Evolutionary conservation across 2,113 vertebrate species (phyloP), one percentile per base, ranked within the genome.

Genomic region (Labeo catla): DNA sequence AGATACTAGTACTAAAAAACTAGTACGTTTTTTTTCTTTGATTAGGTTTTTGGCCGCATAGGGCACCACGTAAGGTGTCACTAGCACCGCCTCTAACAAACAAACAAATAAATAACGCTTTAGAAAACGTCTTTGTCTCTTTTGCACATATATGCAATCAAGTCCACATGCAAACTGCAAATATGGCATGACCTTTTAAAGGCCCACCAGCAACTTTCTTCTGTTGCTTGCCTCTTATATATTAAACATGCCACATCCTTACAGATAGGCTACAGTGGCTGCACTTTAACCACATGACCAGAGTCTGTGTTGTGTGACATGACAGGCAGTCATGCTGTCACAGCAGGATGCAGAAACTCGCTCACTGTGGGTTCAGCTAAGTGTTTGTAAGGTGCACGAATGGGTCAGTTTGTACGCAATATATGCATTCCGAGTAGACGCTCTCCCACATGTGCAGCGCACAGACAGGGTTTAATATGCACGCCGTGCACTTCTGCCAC

Each of bases 261-360:
- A 88, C 84, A 84, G 85, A 74, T 70, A 65, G 78, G 90, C 90
- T 72, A 89, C 85, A 88, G 90, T 88, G 78, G 90, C 90, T 80
- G 90, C 85, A 88, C 90, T 88, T 89, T 92, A 90, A 87, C 91
- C 81, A 83, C 63, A 68, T 50, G 45, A 47, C 28, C 13, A 12
- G 47, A 89, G 89, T 91, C 88, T 91, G 91, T 88, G 83, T 82
- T 91, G 91, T 91, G 92, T 90, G 90, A 93, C 90, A 82, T 90
- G 92, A 92, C 91, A 93, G 92, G 91, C 91, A 89, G 52, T 81
- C 61, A 65, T 65, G n/a, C 79, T 81, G 21, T 34, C 43, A 16
- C 57, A 34, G 78, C 13, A 23, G 39, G n/a, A 65, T 81, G 59
- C 43, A 50, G 28, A 81, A 65, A 81, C 39, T 2, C 2, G 54